These are phyloP conservation scores for Rhodophaea formosa DNA, from an alignment of 2,888 invertebrate species.

Conservation along the genomic window DNA sequence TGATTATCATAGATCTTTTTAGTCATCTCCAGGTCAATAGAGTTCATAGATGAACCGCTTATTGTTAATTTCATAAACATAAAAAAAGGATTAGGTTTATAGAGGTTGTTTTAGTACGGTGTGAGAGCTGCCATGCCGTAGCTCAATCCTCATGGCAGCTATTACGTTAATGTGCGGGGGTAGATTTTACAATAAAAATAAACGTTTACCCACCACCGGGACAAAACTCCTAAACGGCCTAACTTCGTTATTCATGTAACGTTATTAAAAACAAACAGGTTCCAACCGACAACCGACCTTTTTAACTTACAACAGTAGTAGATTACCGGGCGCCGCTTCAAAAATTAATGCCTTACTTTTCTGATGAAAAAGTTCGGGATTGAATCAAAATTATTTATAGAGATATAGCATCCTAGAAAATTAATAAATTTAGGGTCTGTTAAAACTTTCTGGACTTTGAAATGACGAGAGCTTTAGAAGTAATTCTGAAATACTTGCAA, in stretches of 20 bases:
- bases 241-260: constrained; percentile 61
- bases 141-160: constrained; percentile 51
- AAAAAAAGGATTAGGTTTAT: no score
- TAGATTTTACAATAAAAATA: constrained; percentile 71
- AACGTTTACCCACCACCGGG: constrained; percentile 59
- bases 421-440: neutral
- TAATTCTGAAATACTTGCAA: neutral
- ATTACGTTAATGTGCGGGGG: constrained; percentile 69
- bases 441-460: neutral
- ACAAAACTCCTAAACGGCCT: constrained; percentile 57
- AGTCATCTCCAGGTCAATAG: no score
- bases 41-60: neutral
- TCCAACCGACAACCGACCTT: constrained; percentile 37
- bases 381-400: constrained; percentile 3
- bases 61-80: no score
- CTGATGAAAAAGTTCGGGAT: constrained; percentile 19
- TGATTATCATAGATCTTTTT: no score
- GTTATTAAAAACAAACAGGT: constrained; percentile 54
- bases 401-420: neutral
- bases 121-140: constrained; percentile 18
- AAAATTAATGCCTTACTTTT: constrained; percentile 17
- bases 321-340: constrained; percentile 30
- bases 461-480: neutral
- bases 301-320: constrained; percentile 38
- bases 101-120: constrained; percentile 3